Base-by-base conservation (phyloP, 2,888 invertebrate species). In the Latheticus oryzae region DNA sequence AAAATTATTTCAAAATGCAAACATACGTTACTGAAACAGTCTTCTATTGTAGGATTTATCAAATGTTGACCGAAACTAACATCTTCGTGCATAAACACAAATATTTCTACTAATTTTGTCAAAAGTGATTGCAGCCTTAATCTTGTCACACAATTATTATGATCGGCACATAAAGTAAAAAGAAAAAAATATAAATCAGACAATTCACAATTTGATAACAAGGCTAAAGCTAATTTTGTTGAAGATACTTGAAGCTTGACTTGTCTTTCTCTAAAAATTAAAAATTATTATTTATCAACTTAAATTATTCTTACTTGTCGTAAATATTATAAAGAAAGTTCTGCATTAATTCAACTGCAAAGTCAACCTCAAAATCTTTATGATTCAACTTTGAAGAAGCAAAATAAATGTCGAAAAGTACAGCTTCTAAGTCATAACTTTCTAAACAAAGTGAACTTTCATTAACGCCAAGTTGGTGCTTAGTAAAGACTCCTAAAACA, bases 341-440 rank as follows among this genome's bases (percentile, higher is more conserved):
- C 43, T 87, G 80, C 67, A 86, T 78, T 53, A 88, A 74, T 73
- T 89, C 87, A 23, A 87, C 85, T 12, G 84, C 81, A 58, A 84
- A 73, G 71, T 87, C 86, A 15, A 87, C 81, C 69, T 88, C 84
- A 40, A 85, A 85, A 66, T 81, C 81, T 37, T 82, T 83, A 51
- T 84, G 75, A 32, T 84, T 84, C 71, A 87, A 87, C 69, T 88
- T 89, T 67, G 86, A 84, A 0, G 87, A 85, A 11, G 88, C 88
- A 79, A 88, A 88, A 73, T 86, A 89, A 60, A 91, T 87, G 69
- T 90, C 90, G 1, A 85, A 85, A 3, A 92, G 78, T 8, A 91
- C 84, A 33, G 87, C 86, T 72, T 89, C 89, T 12, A 91, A 74
- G 73, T 90, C 89, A 24, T 83, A 83, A 17, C 85, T 83, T 71